Conservation (phyloP, 1,140 invertebrate species). For the Mylabris phalerata region DNA sequence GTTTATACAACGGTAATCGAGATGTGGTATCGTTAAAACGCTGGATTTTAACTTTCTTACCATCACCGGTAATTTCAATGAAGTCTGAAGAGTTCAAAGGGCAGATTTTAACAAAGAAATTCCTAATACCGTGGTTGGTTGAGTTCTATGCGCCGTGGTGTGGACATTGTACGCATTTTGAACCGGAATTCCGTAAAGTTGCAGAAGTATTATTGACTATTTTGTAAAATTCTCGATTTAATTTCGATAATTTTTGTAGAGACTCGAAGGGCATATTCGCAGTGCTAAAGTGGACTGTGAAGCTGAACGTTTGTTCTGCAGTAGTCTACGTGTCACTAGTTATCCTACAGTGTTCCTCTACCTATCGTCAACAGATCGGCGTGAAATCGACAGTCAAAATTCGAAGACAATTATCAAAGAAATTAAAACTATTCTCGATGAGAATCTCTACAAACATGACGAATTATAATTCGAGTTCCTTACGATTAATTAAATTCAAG, state of each 20-base stretch:
- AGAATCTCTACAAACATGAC: conserved; percentile 28
- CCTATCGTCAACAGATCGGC: conserved; percentile 26
- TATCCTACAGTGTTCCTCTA: conserved; percentile 61
- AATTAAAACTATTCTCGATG: conserved; percentile 26
- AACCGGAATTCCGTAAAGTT: conserved; percentile 60
- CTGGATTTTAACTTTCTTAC: conserved; percentile 57
- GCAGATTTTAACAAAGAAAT: conserved; percentile 42
- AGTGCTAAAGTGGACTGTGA: conserved; percentile 76
- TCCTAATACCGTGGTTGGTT: conserved; percentile 53
- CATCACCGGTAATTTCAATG: conserved; percentile 45
- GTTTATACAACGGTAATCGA: conserved; percentile 54
- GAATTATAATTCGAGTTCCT: conserved; percentile 27
- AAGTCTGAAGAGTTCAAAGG: conserved; percentile 39
- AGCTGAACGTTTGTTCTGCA: conserved; percentile 66
- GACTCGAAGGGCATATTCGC: conserved; percentile 60
- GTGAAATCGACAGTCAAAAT: conserved; percentile 29
- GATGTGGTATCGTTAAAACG: conserved; percentile 51
- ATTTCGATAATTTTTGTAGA: conserved; percentile 20
- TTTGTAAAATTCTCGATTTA: neutral
- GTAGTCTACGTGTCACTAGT: conserved; percentile 54
- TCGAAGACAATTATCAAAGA: conserved; percentile 27
- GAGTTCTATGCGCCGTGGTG: conserved; percentile 76
- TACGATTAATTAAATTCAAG: neutral
- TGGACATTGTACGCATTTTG: conserved; percentile 62
- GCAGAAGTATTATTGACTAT: conserved; percentile 49